Base-by-base conservation (phyloP, 2,797 vertebrate genomes). In the Chromis chromis region DNA sequence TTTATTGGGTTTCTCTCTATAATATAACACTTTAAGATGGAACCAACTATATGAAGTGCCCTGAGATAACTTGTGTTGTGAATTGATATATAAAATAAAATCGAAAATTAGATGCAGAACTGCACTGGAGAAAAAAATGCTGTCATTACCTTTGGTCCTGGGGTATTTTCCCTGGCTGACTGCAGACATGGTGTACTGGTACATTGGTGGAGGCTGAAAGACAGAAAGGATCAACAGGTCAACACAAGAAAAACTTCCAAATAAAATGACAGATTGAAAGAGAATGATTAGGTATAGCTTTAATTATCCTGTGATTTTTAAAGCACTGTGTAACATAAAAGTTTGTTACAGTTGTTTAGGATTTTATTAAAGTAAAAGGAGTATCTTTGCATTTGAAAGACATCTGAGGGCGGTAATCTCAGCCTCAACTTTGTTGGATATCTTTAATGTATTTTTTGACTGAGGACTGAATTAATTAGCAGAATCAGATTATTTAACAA, bases 111-210 rank as follows among this genome's bases (percentile, higher is more conserved):
- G 14, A 42, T 1, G 4, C 40, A 27, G n/a, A 14, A 73, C 7
- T 55, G 57, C 3, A 17, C 1, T 22, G 17, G 25, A 50, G 33
- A 21, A 2, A 48, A 39, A 66, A 56, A 22, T 0, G 0, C 1
- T 28, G 27, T 8, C 14, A 46, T 82, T 86, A 96, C 96, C 96
- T 96, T 97, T 97, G 74, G 95, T 86, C 84, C 96, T 90, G 71
- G 94, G 85, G 87, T 95, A 98, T 91, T 98, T 98, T 58, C 95
- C 96, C 91, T 97, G 96, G 91, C 93, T 94, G 42, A 97, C 95
- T 42, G 96, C 90, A 31, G 96, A 94, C 87, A 98, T 95, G 28
- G 95, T 94, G 88, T 97, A 98, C 7, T 94, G 95, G 89, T 96
- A 98, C 95, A 98, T 96, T 66, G 92, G 96, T 70, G 94, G 95